Base-by-base conservation (phyloP, 2,113 vertebrate species). In the Pseudonaja textilis region DNA sequence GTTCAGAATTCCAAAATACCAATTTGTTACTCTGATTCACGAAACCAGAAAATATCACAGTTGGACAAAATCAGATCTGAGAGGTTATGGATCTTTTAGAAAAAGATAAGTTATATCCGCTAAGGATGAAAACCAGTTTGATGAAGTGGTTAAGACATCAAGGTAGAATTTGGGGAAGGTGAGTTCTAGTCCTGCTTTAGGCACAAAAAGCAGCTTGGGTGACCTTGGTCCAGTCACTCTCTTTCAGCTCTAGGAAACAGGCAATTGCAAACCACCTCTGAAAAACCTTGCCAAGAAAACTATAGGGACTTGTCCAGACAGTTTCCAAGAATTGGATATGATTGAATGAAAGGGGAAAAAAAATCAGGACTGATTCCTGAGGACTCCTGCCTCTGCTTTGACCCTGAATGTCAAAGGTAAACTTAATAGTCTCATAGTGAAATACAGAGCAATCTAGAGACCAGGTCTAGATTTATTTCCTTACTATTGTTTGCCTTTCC, bases 401-500 rank as follows among this genome's bases (percentile, higher is more conserved):
- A 34, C 74, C 34, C 39, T 55, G 64, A 52, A n/a, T 5, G 3
- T 61, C 5, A 92, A 92, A 81, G 9, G 45, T 81, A 81, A 18
- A 29, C 23, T 18, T 20, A 45, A 56, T n/a, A 42, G 42, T 61
- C 39, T 61, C 39, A 3, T 29, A 56, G 2, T 81, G 9, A 74
- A 26, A 74, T 55, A 23, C 85, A 59, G 12, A 92, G 25, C 18
- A 86, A 45, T 47, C 34, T 85, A 20, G n/a, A 29, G 47, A 86
- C 11, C 23, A 90, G 89, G 92, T 18, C 87, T 45, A 52, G 88
- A 29, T 22, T 57, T 6, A 34, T 55, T 93, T 88, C 89, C 69
- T 61, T 26, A 89, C 45, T 89, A 57, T 87, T 94, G 94, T 95
- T 91, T 94, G 94, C 87, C 91, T 89, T 95, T 94, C 90, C 14